Evolutionary conservation across 1,140 invertebrate genomes (phyloP).

Genomic region (Hesperophylax magnus): DNA sequence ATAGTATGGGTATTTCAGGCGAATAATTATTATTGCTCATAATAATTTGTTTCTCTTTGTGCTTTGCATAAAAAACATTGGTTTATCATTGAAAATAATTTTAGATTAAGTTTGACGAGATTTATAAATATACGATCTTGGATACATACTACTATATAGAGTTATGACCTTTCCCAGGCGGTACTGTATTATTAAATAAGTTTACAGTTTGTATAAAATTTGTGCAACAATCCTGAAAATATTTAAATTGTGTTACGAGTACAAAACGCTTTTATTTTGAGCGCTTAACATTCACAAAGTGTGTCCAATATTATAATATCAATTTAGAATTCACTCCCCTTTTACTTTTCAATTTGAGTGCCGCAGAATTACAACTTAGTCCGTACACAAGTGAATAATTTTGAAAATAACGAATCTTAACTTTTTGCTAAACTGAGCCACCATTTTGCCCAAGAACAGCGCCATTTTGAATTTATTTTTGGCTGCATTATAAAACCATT

Average conservation of each 20-base stretch:
- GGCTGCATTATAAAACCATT: constrained; percentile 32
- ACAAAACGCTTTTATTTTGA: neutral
- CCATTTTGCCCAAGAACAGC: neutral
- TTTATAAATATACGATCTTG: no score
- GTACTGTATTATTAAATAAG: neutral
- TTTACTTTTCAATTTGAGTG: neutral
- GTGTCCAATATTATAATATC: neutral
- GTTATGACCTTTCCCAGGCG: no score
- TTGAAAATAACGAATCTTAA: constrained; percentile 7
- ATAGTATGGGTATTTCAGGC: no score
- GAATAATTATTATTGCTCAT: no score
- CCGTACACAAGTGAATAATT: neutral
- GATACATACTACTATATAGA: no score
- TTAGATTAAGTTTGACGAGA: no score
- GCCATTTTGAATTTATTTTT: neutral
- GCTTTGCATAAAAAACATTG: no score
- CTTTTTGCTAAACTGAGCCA: constrained; percentile 5
- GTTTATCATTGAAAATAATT: no score
- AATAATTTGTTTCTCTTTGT: no score
- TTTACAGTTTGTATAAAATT: neutral
- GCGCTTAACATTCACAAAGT: neutral
- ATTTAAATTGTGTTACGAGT: no score
- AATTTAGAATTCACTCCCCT: neutral
- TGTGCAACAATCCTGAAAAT: neutral
- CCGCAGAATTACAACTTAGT: neutral